These are phyloP conservation scores for Gymnothorax reevesii DNA, from an alignment of 2,797 vertebrate genomes.

Conservation along the genomic window DNA sequence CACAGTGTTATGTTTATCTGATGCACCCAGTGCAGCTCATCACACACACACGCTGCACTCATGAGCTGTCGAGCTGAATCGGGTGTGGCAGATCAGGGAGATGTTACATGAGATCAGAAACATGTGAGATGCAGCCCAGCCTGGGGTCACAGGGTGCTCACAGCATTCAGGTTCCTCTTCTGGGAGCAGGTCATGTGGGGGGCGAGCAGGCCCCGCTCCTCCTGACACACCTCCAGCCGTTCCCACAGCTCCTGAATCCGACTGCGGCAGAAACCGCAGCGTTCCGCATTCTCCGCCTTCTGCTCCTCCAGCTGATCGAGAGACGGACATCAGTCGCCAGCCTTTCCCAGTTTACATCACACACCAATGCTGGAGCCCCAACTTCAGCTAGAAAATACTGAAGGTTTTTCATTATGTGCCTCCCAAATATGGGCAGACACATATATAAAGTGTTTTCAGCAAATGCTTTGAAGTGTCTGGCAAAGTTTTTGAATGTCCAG, in stretches of 20 bases:
- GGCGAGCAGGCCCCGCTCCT: slow-evolving; percentile 73
- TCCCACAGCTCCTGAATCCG: slow-evolving; percentile 85
- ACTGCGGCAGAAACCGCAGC: slow-evolving; percentile 70
- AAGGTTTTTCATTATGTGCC: neutral
- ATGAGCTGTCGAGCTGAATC: too few relatives aligned
- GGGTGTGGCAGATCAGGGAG: too few relatives aligned
- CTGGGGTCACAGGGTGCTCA: slow-evolving; percentile 64
- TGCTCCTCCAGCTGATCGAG: slow-evolving; percentile 74
- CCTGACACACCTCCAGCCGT: slow-evolving; percentile 75
- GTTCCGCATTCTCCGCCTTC: slow-evolving; percentile 72
- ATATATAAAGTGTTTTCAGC: too few relatives aligned
- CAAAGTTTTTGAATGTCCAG: too few relatives aligned
- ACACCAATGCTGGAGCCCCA: neutral
- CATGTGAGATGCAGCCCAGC: neutral
- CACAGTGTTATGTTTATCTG: too few relatives aligned
- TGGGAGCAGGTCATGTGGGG: slow-evolving; percentile 72
- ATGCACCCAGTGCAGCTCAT: too few relatives aligned
- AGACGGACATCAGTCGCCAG: neutral
- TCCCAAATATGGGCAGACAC: too few relatives aligned
- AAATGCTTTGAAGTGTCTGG: too few relatives aligned
- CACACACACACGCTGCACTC: too few relatives aligned
- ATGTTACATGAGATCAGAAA: too few relatives aligned
- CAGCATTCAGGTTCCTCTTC: slow-evolving; percentile 75
- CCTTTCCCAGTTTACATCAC: neutral
- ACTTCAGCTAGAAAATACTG: neutral